Base-by-base conservation (phyloP, 1,140 invertebrate species). In the Maconellicoccus hirsutus region DNA sequence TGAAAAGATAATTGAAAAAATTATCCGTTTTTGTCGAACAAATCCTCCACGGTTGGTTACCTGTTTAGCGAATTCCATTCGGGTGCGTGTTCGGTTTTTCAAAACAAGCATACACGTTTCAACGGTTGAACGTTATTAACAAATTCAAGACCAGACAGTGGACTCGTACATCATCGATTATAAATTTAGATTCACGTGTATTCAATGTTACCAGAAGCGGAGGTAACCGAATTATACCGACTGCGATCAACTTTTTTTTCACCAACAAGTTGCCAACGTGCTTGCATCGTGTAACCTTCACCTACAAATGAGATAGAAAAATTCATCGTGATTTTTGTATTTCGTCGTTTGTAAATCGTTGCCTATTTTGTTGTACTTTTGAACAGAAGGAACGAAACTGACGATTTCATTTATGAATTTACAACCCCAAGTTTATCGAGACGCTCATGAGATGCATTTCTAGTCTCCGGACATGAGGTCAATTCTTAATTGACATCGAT, bases 141-240 rank as follows among this genome's bases (percentile, higher is more conserved):
- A 52, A 52, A 52, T 52, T 19, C 42, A 52, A 52, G 42, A 52
- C 42, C n/a, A 52, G 42, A 52, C 42, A 19, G n/a, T 19, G 42
- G 42, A 52, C 42, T 52, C 42, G 16, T 52, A 52, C 42, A 52
- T 52, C 42, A 52, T 16, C 42, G 42, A 52, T 52, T 52, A 52
- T 52, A 52, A 52, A 52, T 52, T 52, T 52, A 52, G 42, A 52
- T 52, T 52, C 42, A 52, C 42, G 42, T 52, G 42, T 52, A 52
- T 52, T 52, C 42, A 52, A 52, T 52, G 42, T 16, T 52, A 52
- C 42, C 6, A 19, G 6, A 52, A 52, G 6, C 42, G 42, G n/a
- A 52, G 10, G 12, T 16, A 19, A 52, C 42, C 42, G 42, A 52
- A 52, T 52, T 14, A 16, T 19, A 52, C 42, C 42, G 42, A 52